Evolutionary conservation across 2,888 invertebrate genomes (phyloP), one percentile per base, ranked within the genome.

Genomic region (Parnassius mnemosyne): DNA sequence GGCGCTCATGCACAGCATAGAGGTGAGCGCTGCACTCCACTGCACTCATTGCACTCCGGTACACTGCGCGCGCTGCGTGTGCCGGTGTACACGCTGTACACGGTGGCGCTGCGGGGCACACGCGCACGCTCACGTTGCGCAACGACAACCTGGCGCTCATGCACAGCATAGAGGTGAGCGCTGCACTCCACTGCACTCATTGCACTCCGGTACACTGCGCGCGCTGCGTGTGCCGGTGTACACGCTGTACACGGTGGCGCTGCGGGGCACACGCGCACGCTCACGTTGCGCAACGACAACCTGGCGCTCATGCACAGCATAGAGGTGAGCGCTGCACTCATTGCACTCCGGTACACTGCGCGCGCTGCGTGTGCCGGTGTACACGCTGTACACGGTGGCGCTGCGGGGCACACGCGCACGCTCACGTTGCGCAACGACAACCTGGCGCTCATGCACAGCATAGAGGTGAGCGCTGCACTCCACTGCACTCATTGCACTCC

Each of bases 321-420:
- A 63, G 95, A 97, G 73, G 96, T 96, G 59, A 79, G 25, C 80
- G 76, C 7, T n/a, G 16, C 50, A n/a, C n/a, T n/a, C n/a, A n/a
- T n/a, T n/a, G n/a, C n/a, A 11, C 20, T n/a, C n/a, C 43, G n/a
- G 9, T 11, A 16, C 3, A 20, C n/a, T 97, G 50, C 96, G 96
- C 66, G 90, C 94, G 52, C 91, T 98, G 12, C 92, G 94, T 0
- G 94, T 98, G 7, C 93, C 93, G 12, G 93, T 98, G 54, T 97
- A 97, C n/a, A n/a, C n/a, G n/a, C n/a, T n/a, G n/a, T n/a, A n/a
- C 83, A 96, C 97, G 0, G 97, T 97, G 0, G 95, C 97, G 10
- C 92, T 97, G 54, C 92, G 94, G 96, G 95, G 3, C 92, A 92
- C 9, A 92, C 94, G 2, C 93, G 93, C 68, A 92, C 92, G 0